Evolutionary conservation across 2,888 invertebrate genomes (phyloP), one percentile per base, ranked within the genome.

Genomic region (Hirtodrosophila duncani): DNA sequence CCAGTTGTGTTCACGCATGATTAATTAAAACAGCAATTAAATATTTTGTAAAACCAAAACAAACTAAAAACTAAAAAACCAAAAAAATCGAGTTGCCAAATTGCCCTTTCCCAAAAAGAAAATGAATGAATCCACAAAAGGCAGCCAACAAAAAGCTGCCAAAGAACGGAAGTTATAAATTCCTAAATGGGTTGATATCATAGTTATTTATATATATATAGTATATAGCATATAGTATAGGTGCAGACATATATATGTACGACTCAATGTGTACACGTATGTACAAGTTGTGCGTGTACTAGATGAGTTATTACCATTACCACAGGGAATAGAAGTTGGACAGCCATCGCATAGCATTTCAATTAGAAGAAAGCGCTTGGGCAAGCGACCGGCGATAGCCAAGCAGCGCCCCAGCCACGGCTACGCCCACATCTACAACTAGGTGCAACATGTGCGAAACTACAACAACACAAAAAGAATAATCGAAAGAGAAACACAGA

Each of bases 1-100:
- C 46, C 80, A 81, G 42, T 42, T 46, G 34, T n/a, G 30, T 74
- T 75, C 68, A 69, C 81, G 77, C 79, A 34, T 81, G 79, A 81
- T 64, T 79, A 82, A 81, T 82, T 81, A 64, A 67, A 60, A 16
- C 45, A 18, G 62, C 62, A 77, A 82, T 77, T 77, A 82, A 72
- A 60, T 60, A 57, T 66, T 72, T 65, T 58, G 65, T 71, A 50
- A 55, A 52, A 49, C 52, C 36, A 53, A 29, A 50, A 56, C 50
- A 50, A 49, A 26, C 11, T 44, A 41, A 27, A 3, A 31, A 23
- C 18, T 8, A 38, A 43, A 37, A 30, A 18, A 36, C 20, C 13
- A 34, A 24, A 33, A 45, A 60, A 52, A 34, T 46, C n/a, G n/a
- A 38, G 50, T 63, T 63, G 59, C 50, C 53, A 60, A 69, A 74